Evolutionary conservation across 2,888 invertebrate genomes (phyloP).

Genomic region (Agapostemon virescens): DNA sequence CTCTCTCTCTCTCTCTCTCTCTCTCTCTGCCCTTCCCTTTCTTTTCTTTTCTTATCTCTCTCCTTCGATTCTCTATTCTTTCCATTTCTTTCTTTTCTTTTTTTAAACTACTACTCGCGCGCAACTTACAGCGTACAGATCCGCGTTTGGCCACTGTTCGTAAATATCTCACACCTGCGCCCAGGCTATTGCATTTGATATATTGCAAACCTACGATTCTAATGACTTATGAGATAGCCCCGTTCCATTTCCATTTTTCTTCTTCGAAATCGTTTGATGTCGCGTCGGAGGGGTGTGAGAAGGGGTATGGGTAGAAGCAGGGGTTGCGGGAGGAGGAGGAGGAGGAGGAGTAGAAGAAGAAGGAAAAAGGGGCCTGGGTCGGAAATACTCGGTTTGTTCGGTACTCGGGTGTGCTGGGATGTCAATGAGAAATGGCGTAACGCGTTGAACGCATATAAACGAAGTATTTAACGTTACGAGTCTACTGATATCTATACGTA

Average conservation of each 20-base stretch:
- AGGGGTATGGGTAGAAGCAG: background rate
- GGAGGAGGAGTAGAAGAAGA: background rate
- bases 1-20: background rate
- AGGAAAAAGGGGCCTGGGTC: slow-evolving; percentile 57
- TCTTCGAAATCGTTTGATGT: slow-evolving; percentile 21
- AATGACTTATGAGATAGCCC: slow-evolving; percentile 74
- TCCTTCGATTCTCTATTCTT: background rate
- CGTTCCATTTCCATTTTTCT: slow-evolving; percentile 40
- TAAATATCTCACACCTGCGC: slow-evolving; percentile 63
- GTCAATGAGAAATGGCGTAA: slow-evolving; percentile 65
- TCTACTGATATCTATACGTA: slow-evolving; percentile 70
- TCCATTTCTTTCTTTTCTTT: background rate
- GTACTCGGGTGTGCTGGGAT: slow-evolving; percentile 56
- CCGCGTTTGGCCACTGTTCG: slow-evolving; percentile 66
- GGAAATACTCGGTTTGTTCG: slow-evolving; percentile 45
- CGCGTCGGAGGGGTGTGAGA: background rate
- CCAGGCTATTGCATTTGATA: slow-evolving; percentile 76
- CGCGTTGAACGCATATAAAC: slow-evolving; percentile 68
- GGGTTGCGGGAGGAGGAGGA: background rate
- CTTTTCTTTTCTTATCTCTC: background rate
- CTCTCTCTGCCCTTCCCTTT: background rate
- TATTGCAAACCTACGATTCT: slow-evolving; percentile 77
- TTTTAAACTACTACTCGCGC: slow-evolving; percentile 30
- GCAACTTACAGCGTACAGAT: slow-evolving; percentile 44
- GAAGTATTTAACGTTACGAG: slow-evolving; percentile 71